Evolutionary conservation across 2,113 vertebrate species (phyloP).

Genomic region (Hippocampus mohnikei): DNA sequence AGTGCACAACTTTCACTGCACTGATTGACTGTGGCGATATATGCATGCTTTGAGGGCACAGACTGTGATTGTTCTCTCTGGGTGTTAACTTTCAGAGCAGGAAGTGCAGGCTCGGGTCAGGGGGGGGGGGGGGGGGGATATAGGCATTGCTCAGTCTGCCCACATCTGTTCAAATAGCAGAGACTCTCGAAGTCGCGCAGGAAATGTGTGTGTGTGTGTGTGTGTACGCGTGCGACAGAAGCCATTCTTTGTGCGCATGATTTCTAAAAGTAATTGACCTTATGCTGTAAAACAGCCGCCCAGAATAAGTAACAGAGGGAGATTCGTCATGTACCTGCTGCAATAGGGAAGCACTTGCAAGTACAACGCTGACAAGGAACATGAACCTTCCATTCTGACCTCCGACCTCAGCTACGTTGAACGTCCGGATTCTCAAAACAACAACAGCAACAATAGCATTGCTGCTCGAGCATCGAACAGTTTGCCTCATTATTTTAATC

Average conservation of each 20-base stretch:
- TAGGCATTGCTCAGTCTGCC: constrained; percentile 60
- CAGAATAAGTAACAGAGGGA: constrained; percentile 37
- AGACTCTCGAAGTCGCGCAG: constrained; percentile 66
- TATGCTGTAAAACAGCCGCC: constrained; percentile 27
- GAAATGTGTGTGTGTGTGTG: constrained; percentile 44
- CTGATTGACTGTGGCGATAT: constrained; percentile 15
- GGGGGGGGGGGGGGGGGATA: constrained; percentile 67
- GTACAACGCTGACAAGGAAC: background rate
- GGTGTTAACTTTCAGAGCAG: constrained; percentile 72
- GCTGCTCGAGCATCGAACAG: background rate
- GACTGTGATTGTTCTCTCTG: constrained; percentile 73
- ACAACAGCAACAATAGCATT: background rate
- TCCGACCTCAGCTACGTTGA: background rate
- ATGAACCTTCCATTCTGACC: background rate
- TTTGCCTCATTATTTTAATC: background rate
- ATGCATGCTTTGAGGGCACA: constrained; percentile 56
- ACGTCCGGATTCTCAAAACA: background rate
- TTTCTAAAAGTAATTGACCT: constrained; percentile 51
- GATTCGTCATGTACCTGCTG: constrained; percentile 24
- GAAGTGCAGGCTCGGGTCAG: constrained; percentile 76
- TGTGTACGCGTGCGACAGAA: constrained; percentile 24
- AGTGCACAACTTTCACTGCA: constrained; percentile 2
- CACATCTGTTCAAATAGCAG: constrained; percentile 77
- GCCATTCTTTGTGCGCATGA: constrained; percentile 43
- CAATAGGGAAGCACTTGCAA: constrained; percentile 17